These are phyloP conservation scores for Chrysotoxum bicinctum DNA, from an alignment of 2,888 invertebrate species.

Conservation along the genomic window DNA sequence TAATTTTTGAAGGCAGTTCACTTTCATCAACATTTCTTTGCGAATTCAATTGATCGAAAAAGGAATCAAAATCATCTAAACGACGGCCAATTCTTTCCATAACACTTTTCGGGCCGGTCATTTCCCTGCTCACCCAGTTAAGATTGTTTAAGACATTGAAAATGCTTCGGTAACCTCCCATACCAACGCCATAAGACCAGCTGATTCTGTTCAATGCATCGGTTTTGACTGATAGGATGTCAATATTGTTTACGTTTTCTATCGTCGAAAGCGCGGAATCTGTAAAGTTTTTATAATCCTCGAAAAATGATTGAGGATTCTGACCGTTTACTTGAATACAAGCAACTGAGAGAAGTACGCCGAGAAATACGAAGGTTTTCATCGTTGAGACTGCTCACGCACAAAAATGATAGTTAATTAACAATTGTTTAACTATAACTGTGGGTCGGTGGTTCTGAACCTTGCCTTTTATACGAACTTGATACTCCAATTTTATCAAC, in stretches of 20 bases:
- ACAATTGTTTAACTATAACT: background rate
- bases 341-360: conserved; percentile 3
- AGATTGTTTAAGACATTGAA: background rate
- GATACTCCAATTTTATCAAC: too few relatives aligned
- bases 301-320: background rate
- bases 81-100: background rate
- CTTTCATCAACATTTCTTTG: conserved; percentile 5
- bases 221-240: background rate
- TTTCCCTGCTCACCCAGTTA: accelerated
- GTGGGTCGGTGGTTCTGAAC: background rate
- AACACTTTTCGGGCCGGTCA: background rate
- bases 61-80: background rate
- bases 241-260: background rate
- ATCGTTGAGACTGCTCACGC: background rate
- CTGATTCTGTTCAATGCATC: background rate
- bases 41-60: conserved; percentile 17
- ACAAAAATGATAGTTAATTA: too few relatives aligned
- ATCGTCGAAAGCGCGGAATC: background rate
- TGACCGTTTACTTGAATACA: background rate
- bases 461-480: background rate
- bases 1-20: conserved; percentile 1
- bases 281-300: background rate
- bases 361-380: conserved; percentile 16
- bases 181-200: background rate
- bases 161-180: background rate